Conservation (phyloP, 2,888 invertebrate species). For the Brachyptera risi region DNA sequence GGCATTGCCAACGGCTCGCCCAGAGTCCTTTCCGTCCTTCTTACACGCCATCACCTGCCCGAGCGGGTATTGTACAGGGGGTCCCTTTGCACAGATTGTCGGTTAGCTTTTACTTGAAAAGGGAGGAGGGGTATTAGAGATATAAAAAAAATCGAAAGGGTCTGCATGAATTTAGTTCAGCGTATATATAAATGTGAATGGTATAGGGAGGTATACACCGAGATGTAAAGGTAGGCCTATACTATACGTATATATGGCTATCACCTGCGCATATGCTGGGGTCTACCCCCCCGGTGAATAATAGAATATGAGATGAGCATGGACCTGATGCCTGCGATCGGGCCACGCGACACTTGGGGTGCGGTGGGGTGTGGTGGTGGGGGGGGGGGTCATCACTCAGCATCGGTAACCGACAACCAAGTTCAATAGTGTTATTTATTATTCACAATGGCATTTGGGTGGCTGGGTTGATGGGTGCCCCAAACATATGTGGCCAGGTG, state of each 20-base stretch:
- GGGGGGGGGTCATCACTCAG: conserved; percentile 16
- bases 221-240: background rate
- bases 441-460: conserved; percentile 10
- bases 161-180: conserved; percentile 29
- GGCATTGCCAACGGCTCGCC: conserved; percentile 26
- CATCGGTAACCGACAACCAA: conserved; percentile 5
- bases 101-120: conserved; percentile 26
- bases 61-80: conserved; percentile 18
- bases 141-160: conserved; percentile 19
- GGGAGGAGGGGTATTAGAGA: conserved; percentile 18
- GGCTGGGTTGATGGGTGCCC: background rate
- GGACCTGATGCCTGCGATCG: conserved; percentile 15
- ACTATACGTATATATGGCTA: background rate
- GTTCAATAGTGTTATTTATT: conserved; percentile 13
- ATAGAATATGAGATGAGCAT: conserved; percentile 8
- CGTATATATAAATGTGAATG: background rate
- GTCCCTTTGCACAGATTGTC: conserved; percentile 28
- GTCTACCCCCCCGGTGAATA: conserved; percentile 9
- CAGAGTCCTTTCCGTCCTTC: conserved; percentile 16
- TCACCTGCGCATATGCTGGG: conserved; percentile 12
- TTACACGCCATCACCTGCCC: conserved; percentile 25
- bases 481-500: conserved; percentile 7
- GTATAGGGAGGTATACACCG: conserved; percentile 4
- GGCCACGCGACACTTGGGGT: conserved; percentile 16
- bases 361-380: background rate